These are phyloP conservation scores for Diprion similis DNA, from an alignment of 1,140 invertebrate species.

Conservation along the genomic window DNA sequence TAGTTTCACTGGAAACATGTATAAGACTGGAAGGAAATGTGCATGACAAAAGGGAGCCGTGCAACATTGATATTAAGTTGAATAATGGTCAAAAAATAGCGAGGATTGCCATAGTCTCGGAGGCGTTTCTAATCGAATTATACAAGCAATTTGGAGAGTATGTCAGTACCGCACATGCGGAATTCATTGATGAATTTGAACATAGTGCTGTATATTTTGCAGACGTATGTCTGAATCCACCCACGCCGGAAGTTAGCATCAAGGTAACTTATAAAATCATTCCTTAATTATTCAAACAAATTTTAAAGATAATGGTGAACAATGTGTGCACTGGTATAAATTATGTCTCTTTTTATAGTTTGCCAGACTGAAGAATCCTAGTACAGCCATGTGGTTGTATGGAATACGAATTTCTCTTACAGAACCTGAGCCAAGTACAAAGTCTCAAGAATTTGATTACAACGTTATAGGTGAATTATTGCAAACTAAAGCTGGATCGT, in stretches of 20 bases:
- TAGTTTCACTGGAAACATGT: conserved; percentile 49
- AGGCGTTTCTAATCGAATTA: conserved; percentile 57
- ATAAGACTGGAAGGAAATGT: conserved; percentile 41
- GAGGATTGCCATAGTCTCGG: conserved; percentile 51
- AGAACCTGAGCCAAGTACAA: conserved; percentile 33
- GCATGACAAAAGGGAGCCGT: conserved; percentile 34
- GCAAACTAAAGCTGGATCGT: conserved; percentile 31
- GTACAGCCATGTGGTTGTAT: conserved; percentile 55
- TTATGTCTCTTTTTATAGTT: conserved; percentile 47
- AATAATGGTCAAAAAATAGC: conserved; percentile 48
- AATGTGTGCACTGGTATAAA: conserved; percentile 17
- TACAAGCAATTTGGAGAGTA: conserved; percentile 60
- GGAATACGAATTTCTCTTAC: conserved; percentile 53
- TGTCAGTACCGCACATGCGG: conserved; percentile 48
- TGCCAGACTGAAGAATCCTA: conserved; percentile 52
- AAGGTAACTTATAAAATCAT: conserved; percentile 44
- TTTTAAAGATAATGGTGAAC: conserved; percentile 7
- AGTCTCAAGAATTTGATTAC: conserved; percentile 39
- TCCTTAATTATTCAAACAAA: conserved; percentile 7
- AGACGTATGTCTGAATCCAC: conserved; percentile 43
- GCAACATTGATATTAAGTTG: conserved; percentile 50
- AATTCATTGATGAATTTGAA: conserved; percentile 57
- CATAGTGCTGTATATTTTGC: conserved; percentile 51
- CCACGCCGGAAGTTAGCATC: conserved; percentile 54
- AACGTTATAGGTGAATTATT: conserved; percentile 46